Evolutionary conservation across 2,113 vertebrate species (phyloP), one percentile per base, ranked within the genome.

Genomic region (Pelecanoides urinatrix): DNA sequence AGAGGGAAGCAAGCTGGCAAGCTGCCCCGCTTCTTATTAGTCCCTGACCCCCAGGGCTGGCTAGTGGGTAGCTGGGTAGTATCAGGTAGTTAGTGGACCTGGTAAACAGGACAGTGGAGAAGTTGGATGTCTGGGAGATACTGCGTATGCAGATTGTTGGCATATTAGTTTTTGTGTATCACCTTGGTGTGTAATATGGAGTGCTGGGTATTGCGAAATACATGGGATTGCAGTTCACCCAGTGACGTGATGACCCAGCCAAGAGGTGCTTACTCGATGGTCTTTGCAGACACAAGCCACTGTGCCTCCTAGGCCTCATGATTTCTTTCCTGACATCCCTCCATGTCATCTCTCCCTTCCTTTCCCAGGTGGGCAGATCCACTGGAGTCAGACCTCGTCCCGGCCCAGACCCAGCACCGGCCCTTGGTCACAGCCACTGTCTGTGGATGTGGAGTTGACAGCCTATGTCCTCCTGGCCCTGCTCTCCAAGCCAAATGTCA

Each of bases 391-490:
- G 76, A 92, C 59, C 6, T 73, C 80, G 4, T 23, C 88, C 36
- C 26, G 4, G 5, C 25, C 95, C 40, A 68, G 44, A 56, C 7
- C 34, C 8, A 76, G 84, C 58, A 66, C 42, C 30, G 85, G 78
- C n/a, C 50, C 59, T 70, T 97, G 97, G 95, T 96, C 97, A 74
- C 68, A 97, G 55, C 89, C 94, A 13, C 16, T 77, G 53, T 90
- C 96, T 26, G 66, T 97, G 27, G 92, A 97, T 36, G 98, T 99
- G 95, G 98, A 99, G 94, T 71, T 98, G 84, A 98, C 98, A 70
- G 95, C 98, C 47, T 99, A 99, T 2, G 81, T 98, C 53, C 89
- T 99, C 29, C 86, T 99, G 92, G 97, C 98, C 52, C 94, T 95
- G 80, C 97, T 99, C 50, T 96, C 90, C 26, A 97, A 97, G 71